Base-by-base conservation (phyloP, 1,140 invertebrate genomes). In the Coelopa frigida region DNA sequence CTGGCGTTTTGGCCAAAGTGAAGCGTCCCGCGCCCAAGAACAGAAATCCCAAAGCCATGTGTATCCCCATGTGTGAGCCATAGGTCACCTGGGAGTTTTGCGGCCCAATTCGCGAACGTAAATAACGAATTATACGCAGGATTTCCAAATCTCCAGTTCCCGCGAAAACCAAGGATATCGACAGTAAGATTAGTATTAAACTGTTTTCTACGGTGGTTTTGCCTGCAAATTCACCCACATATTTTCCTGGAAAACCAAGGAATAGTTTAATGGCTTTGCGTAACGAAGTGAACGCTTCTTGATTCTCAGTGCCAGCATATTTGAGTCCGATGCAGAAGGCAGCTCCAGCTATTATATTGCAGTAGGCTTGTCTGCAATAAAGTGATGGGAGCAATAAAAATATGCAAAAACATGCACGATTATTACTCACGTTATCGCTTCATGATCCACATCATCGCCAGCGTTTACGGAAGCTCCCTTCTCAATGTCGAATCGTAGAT, bases 21-120 rank as follows among this genome's bases (percentile, higher is more conserved):
- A 85, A 91, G 23, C 89, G 75, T 1, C 94, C 92, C 29, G 91
- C 93, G n/a, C 93, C 93, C 5, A 98, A 73, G 70, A 96, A 98
- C 3, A 97, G 72, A 44, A 98, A 77, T 1, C 94, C 94, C 15
- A 95, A 72, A 11, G 93, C 84, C 84, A 94, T 91, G 61, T 95
- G 91, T 10, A 89, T 85, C n/a, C 90, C 90, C 73, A 97, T 82
- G 75, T 96, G 89, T 21, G 84, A 88, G 14, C 93, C 93, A 66
- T 96, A 95, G 3, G 87, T 86, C 8, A 91, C 84, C 12, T 78
- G 72, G 23, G 78, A 75, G 47, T 77, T 78, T 10, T 76, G 61
- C 0, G 78, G 72, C 12, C 83, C 81, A 7, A 84, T 78, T 35
- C 85, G 77, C 20, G 82, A 81, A 43, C 92, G 75, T 36, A 97